phyloP scores from a whole-genome alignment of 53 echinoderm and acorn worm genomes.

The Echinometra lucunter region DNA sequence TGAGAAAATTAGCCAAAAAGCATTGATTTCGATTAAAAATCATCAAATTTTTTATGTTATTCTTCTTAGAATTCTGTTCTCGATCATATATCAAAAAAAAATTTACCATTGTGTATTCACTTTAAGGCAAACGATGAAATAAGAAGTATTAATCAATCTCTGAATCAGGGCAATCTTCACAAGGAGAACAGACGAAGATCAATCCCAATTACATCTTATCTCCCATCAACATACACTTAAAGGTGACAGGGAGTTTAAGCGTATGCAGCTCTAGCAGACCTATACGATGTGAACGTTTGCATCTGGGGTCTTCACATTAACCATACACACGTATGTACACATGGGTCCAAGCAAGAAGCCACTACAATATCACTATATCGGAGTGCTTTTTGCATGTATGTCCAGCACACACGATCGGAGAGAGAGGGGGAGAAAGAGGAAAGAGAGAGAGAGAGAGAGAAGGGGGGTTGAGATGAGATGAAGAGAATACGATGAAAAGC shows the following conservation, averaged over 20 bases:
- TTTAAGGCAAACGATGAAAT: neutral
- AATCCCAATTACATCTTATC: slow-evolving; percentile 27
- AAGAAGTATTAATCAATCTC: neutral
- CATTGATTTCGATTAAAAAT: too few relatives aligned
- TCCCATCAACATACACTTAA: neutral
- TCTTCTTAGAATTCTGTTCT: too few relatives aligned
- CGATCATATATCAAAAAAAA: too few relatives aligned
- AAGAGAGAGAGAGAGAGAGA: neutral
- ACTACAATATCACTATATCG: too few relatives aligned
- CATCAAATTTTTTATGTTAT: too few relatives aligned
- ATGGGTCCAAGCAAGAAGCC: neutral
- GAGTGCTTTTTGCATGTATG: neutral
- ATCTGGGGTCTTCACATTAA: slow-evolving; percentile 25
- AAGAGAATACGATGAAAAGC: slow-evolving; percentile 36
- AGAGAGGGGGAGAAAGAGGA: neutral
- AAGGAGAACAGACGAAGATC: slow-evolving; percentile 6
- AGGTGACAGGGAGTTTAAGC: slow-evolving; percentile 32
- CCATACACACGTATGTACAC: slow-evolving; percentile 38
- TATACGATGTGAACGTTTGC: slow-evolving; percentile 3
- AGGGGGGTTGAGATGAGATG: neutral
- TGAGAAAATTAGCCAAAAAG: too few relatives aligned
- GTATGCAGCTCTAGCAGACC: neutral
- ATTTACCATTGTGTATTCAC: too few relatives aligned
- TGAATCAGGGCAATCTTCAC: slow-evolving; percentile 32
- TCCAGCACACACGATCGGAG: neutral